These are phyloP conservation scores for Lepisosteus osseus DNA, from an alignment of 2,113 vertebrate genomes.

Conservation along the genomic window DNA sequence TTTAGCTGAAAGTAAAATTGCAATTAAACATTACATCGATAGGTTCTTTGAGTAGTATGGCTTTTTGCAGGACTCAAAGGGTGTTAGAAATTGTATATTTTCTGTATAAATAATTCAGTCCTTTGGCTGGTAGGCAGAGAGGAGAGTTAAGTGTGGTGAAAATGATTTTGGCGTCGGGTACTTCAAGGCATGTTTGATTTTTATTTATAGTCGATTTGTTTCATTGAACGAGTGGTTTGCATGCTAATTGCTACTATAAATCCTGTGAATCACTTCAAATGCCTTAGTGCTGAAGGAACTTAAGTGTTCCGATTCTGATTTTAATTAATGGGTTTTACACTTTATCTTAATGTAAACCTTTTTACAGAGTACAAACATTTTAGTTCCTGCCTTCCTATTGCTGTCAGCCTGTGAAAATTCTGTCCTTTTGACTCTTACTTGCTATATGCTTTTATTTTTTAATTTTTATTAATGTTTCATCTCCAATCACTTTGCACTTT, in stretches of 20 bases:
- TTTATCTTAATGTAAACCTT: too few relatives aligned
- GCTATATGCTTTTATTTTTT: constrained; percentile 32
- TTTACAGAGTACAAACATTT: too few relatives aligned
- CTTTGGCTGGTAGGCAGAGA: too few relatives aligned
- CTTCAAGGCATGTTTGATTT: constrained; percentile 9
- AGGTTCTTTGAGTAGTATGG: too few relatives aligned
- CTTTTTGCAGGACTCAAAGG: too few relatives aligned
- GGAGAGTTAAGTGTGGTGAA: too few relatives aligned
- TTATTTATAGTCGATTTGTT: not conserved
- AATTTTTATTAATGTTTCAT: constrained; percentile 52
- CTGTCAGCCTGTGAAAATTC: constrained; percentile 31
- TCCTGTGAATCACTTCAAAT: not conserved
- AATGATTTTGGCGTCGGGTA: too few relatives aligned
- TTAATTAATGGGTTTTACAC: too few relatives aligned
- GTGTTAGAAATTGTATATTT: too few relatives aligned
- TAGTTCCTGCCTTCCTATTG: not conserved
- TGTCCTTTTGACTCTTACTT: constrained; percentile 37
- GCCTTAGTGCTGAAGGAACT: not conserved
- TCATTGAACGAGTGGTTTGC: not conserved
- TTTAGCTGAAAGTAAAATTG: too few relatives aligned
- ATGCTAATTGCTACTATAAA: not conserved
- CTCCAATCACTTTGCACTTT: constrained; percentile 60
- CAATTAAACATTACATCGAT: too few relatives aligned
- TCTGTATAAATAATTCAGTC: too few relatives aligned
- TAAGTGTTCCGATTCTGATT: not conserved